phyloP scores from a whole-genome alignment of 2,113 vertebrate species.

The Hydrolagus affinis region DNA sequence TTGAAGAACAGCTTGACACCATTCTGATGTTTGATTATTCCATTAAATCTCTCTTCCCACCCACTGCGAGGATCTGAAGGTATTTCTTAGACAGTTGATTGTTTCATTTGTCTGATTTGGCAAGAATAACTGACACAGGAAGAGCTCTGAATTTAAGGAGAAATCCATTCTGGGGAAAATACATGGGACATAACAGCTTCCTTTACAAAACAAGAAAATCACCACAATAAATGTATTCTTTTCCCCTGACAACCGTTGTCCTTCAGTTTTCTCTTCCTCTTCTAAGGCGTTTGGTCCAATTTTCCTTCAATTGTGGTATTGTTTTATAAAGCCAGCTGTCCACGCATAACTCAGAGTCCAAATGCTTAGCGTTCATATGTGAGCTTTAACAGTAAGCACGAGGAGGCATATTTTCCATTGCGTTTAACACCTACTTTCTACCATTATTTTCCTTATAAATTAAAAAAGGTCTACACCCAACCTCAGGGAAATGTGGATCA shows the following conservation, averaged over 20 bases:
- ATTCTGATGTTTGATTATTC: conserved; percentile 2
- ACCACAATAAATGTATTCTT: background rate
- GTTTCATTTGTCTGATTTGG: background rate
- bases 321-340: no score
- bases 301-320: no score
- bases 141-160: background rate
- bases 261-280: background rate
- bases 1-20: conserved; percentile 3
- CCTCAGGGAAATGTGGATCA: no score
- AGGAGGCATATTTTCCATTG: no score
- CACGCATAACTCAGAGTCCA: no score
- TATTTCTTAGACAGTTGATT: background rate
- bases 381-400: no score
- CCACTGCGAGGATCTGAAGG: background rate
- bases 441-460: no score
- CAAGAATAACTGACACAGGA: background rate
- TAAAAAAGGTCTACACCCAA: no score
- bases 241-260: background rate
- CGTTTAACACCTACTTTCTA: no score
- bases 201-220: background rate
- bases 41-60: background rate
- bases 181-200: no score
- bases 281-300: background rate
- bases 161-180: background rate
- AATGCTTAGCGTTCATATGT: no score